Conservation (phyloP, 2,113 vertebrate species). For the Antennarius striatus region DNA sequence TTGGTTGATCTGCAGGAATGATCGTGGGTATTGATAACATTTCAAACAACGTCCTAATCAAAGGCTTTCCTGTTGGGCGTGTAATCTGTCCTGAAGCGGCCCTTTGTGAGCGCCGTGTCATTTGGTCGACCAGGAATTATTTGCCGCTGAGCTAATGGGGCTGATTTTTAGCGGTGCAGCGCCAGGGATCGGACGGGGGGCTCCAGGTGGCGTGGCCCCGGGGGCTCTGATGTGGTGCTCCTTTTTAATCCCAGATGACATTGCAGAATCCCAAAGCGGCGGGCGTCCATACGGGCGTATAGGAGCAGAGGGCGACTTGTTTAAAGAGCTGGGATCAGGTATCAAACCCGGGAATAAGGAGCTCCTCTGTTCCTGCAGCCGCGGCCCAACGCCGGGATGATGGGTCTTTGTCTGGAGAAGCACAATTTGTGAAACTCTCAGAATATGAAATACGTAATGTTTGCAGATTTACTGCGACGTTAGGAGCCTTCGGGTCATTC, state of each 20-base stretch:
- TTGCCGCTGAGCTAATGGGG: conserved; percentile 72
- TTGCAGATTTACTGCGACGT: background rate
- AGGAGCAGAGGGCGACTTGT: conserved; percentile 57
- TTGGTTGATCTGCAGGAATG: conserved; percentile 76
- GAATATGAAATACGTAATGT: conserved; percentile 3
- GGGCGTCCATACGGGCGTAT: conserved; percentile 58
- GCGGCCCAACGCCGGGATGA: background rate
- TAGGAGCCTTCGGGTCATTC: conserved; percentile 2
- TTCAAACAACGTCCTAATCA: conserved; percentile 81
- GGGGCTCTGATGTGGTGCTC: conserved; percentile 67
- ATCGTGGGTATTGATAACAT: conserved; percentile 80
- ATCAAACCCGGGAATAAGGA: conserved; percentile 66
- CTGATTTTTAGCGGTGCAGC: conserved; percentile 64
- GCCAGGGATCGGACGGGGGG: conserved; percentile 60
- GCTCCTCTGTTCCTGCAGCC: conserved; percentile 45
- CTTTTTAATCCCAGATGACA: conserved; percentile 80
- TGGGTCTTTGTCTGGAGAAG: background rate
- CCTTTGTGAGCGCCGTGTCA: conserved; percentile 74
- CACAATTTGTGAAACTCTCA: conserved; percentile 2
- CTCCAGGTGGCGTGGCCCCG: conserved; percentile 69
- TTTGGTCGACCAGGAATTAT: conserved; percentile 80
- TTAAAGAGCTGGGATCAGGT: conserved; percentile 69
- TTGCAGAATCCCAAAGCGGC: conserved; percentile 71
- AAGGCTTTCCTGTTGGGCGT: conserved; percentile 81
- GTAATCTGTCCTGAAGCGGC: conserved; percentile 80